A percentile compares a stretch with the other conserved stretches of the same genome.
These are phyloP conservation scores for Urocyon cinereoargenteus DNA, from an alignment of 2,797 vertebrate species.

Conservation along the genomic window DNA sequence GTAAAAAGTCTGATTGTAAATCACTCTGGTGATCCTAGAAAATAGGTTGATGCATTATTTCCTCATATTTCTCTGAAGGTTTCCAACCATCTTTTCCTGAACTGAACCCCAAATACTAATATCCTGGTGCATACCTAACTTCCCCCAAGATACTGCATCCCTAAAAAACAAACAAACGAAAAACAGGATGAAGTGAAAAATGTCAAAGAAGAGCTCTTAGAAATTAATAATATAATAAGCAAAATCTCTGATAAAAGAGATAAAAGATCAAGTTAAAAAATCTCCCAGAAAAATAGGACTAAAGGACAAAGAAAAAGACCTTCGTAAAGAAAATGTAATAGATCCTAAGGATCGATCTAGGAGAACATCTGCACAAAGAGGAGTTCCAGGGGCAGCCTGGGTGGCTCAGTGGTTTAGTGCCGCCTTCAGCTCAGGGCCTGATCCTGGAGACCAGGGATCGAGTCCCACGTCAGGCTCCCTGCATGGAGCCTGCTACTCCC, in stretches of 20 bases:
- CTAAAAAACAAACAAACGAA: neutral
- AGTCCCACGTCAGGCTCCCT: too few relatives aligned
- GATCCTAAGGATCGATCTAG: neutral
- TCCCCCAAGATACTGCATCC: neutral
- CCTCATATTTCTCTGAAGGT: neutral
- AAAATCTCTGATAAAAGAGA: slow-evolving; percentile 1
- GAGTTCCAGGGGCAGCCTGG: neutral
- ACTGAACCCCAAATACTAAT: neutral
- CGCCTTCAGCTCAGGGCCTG: too few relatives aligned
- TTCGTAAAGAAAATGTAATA: neutral
- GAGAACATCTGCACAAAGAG: neutral
- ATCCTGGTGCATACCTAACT: neutral
- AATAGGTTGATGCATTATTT: neutral
- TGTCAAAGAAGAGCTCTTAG: neutral
- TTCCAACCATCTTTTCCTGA: neutral
- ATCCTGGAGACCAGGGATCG: too few relatives aligned
- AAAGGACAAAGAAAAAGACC: slow-evolving; percentile 28
- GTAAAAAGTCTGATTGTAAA: neutral
- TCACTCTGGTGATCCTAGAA: neutral
- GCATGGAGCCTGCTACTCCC: too few relatives aligned
- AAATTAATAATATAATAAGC: neutral
- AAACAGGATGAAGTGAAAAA: slow-evolving; percentile 34
- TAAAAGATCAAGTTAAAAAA: slow-evolving; percentile 46
- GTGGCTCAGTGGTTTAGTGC: too few relatives aligned
- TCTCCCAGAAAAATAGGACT: neutral